These are phyloP conservation scores for Aphidius colemani DNA, from an alignment of 2,888 invertebrate species.

Conservation along the genomic window DNA sequence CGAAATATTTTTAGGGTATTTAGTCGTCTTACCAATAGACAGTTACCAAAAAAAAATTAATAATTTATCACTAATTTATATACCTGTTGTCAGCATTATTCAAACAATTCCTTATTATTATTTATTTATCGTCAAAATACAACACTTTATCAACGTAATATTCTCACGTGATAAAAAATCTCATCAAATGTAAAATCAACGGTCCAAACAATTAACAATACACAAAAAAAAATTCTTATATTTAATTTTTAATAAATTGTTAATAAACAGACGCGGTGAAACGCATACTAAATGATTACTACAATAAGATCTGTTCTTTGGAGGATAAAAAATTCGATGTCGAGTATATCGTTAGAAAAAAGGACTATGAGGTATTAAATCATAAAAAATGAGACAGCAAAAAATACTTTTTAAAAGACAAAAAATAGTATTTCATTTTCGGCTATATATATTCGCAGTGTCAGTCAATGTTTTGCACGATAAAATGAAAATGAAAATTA, in stretches of 20 bases:
- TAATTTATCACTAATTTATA: no score
- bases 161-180: no score
- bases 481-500: not conserved
- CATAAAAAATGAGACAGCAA: slow-evolving; percentile 30
- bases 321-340: slow-evolving; percentile 97
- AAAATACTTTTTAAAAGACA: slow-evolving; percentile 18
- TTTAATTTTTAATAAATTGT: slow-evolving; percentile 40
- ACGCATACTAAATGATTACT: slow-evolving; percentile 81
- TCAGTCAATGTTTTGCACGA: slow-evolving; percentile 40
- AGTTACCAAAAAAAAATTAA: no score
- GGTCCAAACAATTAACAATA: slow-evolving; percentile 16
- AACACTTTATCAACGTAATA: no score
- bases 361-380: slow-evolving; percentile 91
- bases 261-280: slow-evolving; percentile 72
- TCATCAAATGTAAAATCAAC: not conserved
- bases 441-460: slow-evolving; percentile 36
- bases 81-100: no score
- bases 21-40: no score
- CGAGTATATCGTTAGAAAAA: slow-evolving; percentile 96
- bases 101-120: no score
- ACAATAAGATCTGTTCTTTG: slow-evolving; percentile 84
- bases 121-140: no score
- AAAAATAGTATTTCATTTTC: slow-evolving; percentile 28
- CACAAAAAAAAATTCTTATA: slow-evolving; percentile 16
- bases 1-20: no score